Evolutionary conservation across 2,888 invertebrate species (phyloP).

Genomic region (Pandemis corylana): DNA sequence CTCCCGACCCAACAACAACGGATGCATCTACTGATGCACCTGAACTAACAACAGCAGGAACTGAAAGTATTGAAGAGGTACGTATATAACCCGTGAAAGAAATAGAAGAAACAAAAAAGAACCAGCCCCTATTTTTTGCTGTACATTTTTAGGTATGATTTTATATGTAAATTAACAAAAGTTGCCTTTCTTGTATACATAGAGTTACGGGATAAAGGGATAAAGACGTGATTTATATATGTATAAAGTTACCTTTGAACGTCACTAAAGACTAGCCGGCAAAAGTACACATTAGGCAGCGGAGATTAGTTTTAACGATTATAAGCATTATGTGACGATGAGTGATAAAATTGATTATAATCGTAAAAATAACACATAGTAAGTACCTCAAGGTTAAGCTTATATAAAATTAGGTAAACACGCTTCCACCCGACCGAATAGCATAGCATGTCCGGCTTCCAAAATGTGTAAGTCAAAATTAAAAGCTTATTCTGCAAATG

Average conservation of each 20-base stretch:
- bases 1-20: not conserved
- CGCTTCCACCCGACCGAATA: too few species aligned
- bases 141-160: too few species aligned
- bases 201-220: too few species aligned
- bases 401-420: not conserved
- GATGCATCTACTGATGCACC: constrained; percentile 12
- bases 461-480: too few species aligned
- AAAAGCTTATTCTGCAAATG: too few species aligned
- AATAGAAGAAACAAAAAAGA: not conserved
- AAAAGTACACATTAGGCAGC: not conserved
- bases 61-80: not conserved
- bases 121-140: too few species aligned
- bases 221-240: too few species aligned
- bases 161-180: too few species aligned
- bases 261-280: too few species aligned
- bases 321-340: not conserved
- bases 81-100: not conserved
- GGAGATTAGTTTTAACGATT: constrained; percentile 8
- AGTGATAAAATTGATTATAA: not conserved
- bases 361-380: not conserved
- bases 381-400: not conserved
- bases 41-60: not conserved
- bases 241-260: too few species aligned
- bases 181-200: too few species aligned
- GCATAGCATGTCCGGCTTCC: too few species aligned